Percentiles rank a stretch among this genome's conserved stretches.
These are phyloP conservation scores for Drosophila melanogaster DNA, from an alignment of 1,140 invertebrate species.

Conservation along the genomic window DNA sequence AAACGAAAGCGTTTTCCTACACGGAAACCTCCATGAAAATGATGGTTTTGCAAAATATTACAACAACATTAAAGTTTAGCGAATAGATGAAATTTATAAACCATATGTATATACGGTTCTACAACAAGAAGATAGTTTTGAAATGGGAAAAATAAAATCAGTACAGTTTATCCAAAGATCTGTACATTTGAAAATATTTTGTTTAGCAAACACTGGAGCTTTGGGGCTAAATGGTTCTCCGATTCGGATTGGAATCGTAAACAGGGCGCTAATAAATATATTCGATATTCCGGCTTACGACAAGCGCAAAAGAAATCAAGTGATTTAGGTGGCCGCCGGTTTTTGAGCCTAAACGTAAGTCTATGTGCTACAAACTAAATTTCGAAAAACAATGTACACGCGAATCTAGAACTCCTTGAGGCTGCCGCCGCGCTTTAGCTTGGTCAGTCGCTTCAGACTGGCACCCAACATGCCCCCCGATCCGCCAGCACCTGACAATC, in stretches of 20 bases:
- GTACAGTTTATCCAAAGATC: background rate
- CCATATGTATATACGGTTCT: background rate
- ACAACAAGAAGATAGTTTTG: background rate
- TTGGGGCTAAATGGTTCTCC: background rate
- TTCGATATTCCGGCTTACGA: conserved; percentile 5
- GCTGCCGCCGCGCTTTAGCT: conserved; percentile 78
- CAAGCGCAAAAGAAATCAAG: conserved; percentile 3
- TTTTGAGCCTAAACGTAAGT: conserved; percentile 24
- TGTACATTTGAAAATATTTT: background rate
- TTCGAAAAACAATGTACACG: conserved; percentile 22
- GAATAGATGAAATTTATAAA: too few species aligned
- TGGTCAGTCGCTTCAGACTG: conserved; percentile 71
- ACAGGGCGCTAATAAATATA: conserved; percentile 16
- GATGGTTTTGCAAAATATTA: too few species aligned
- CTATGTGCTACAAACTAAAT: conserved; percentile 18
- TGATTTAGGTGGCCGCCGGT: conserved; percentile 9
- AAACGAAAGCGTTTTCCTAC: background rate
- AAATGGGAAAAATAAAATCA: background rate
- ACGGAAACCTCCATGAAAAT: too few species aligned
- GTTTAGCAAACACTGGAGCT: background rate
- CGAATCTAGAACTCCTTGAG: conserved; percentile 71
- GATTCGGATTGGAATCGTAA: background rate
- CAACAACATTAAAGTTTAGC: too few species aligned
- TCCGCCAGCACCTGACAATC: background rate
- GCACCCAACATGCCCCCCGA: conserved; percentile 54